A percentile compares a stretch with the other conserved stretches of the same genome.
Evolutionary conservation across 2,797 vertebrate species (phyloP).

Genomic region (Brachymystax lenok): DNA sequence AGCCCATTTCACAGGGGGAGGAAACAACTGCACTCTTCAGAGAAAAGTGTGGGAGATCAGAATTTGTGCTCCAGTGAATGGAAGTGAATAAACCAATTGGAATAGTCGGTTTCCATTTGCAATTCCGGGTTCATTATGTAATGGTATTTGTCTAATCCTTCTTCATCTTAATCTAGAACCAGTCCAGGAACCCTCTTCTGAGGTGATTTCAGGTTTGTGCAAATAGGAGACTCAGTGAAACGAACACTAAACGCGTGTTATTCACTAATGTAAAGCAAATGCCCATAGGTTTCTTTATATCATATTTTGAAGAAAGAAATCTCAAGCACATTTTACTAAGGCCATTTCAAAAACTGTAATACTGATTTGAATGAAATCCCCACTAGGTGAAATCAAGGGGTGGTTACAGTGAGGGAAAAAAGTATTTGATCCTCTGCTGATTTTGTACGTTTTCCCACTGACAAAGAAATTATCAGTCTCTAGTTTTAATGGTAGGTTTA

Average conservation of each 20-base stretch:
- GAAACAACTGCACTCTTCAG: too few relatives aligned
- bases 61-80: too few relatives aligned
- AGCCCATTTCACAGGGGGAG: too few relatives aligned
- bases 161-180: neutral
- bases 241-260: conserved; percentile 39
- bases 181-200: conserved; percentile 47
- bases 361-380: conserved; percentile 31
- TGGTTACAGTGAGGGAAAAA: neutral
- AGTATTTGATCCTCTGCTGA: too few relatives aligned
- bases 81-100: too few relatives aligned
- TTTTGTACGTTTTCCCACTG: too few relatives aligned
- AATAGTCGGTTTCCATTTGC: too few relatives aligned
- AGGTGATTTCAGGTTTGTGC: conserved; percentile 74
- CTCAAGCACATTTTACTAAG: conserved; percentile 70
- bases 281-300: conserved; percentile 47
- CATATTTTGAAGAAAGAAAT: conserved; percentile 56
- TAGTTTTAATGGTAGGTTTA: too few relatives aligned
- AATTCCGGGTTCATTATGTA: too few relatives aligned
- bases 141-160: too few relatives aligned
- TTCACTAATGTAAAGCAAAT: conserved; percentile 57
- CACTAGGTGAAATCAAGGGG: conserved; percentile 8
- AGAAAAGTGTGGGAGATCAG: too few relatives aligned
- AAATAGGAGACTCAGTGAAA: conserved; percentile 59
- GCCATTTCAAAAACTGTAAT: conserved; percentile 62
- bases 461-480: too few relatives aligned